Conservation (phyloP, 2,113 vertebrate species). For the Hyaena hyaena region DNA sequence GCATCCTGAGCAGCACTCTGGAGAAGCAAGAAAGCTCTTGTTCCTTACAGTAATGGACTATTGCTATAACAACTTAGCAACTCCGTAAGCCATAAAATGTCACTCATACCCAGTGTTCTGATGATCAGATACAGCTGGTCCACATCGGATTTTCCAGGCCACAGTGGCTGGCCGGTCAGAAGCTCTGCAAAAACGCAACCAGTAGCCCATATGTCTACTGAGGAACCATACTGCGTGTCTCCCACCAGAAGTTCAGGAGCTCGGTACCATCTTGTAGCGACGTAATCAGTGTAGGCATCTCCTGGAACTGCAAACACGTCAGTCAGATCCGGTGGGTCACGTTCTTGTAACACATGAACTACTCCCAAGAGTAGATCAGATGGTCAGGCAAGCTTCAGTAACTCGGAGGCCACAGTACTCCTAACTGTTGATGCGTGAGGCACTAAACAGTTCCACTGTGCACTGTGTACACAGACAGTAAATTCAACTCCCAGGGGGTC, state of each 20-base stretch:
- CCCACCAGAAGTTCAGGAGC: constrained; percentile 95
- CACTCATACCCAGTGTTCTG: constrained; percentile 90
- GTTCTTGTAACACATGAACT: neutral
- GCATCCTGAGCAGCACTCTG: neutral
- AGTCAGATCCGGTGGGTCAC: neutral
- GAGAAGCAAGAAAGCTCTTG: constrained; percentile 1
- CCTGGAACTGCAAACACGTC: constrained; percentile 88
- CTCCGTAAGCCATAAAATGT: neutral
- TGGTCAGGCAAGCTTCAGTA: neutral
- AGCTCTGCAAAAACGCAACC: constrained; percentile 97
- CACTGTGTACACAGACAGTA: neutral
- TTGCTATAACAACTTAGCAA: neutral
- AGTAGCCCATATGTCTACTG: constrained; percentile 95
- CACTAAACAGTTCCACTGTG: neutral
- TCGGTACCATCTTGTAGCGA: constrained; percentile 97
- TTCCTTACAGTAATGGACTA: neutral
- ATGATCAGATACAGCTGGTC: constrained; percentile 97
- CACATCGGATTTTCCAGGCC: constrained; percentile 96
- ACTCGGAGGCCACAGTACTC: neutral
- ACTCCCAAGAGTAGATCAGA: neutral
- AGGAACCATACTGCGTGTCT: constrained; percentile 94
- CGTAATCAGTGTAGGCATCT: constrained; percentile 97
- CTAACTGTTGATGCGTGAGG: neutral
- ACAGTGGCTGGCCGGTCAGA: constrained; percentile 92
- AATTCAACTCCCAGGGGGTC: neutral